These are phyloP conservation scores for Drosophila infuscata DNA, from an alignment of 2,888 invertebrate genomes.

Conservation along the genomic window DNA sequence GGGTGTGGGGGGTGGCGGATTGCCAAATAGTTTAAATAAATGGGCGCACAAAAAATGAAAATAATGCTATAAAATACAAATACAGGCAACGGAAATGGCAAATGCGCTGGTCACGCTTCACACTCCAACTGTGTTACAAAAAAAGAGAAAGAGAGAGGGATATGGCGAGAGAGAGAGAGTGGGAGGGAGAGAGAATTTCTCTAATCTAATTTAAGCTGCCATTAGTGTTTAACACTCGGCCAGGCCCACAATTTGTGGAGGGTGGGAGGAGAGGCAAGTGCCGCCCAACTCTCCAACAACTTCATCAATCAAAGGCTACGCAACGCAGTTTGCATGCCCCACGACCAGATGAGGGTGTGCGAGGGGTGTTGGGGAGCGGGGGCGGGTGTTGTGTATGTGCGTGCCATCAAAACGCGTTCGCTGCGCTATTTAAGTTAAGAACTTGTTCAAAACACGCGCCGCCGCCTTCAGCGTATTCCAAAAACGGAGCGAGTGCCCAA, in stretches of 20 bases:
- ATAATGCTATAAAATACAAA: slow-evolving; percentile 68
- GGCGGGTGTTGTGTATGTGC: slow-evolving; percentile 16
- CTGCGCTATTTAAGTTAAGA: slow-evolving; percentile 72
- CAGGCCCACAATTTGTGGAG: slow-evolving; percentile 17
- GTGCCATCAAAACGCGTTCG: slow-evolving; percentile 43
- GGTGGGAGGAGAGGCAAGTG: neutral
- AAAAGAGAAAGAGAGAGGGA: neutral
- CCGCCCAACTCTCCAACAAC: slow-evolving; percentile 35
- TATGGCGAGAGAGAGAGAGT: no score
- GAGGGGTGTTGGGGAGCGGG: neutral
- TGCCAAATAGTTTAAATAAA: slow-evolving; percentile 75
- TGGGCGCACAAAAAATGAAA: slow-evolving; percentile 38
- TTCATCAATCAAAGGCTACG: slow-evolving; percentile 74
- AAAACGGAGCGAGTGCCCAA: slow-evolving; percentile 41
- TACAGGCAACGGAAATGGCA: slow-evolving; percentile 54
- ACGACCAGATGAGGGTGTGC: neutral
- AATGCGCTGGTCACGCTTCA: slow-evolving; percentile 74
- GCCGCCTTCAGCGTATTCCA: slow-evolving; percentile 33
- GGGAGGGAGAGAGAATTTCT: slow-evolving; percentile 3
- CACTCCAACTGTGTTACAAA: slow-evolving; percentile 6
- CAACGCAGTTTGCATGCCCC: slow-evolving; percentile 45
- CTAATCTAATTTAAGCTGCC: slow-evolving; percentile 80
- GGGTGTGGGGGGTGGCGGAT: neutral
- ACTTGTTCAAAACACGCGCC: slow-evolving; percentile 66
- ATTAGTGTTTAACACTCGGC: slow-evolving; percentile 76